A percentile compares a stretch with the other conserved stretches of the same genome.
phyloP scores from a whole-genome alignment of 2,888 invertebrate species.

The Ochropleura leucogaster region DNA sequence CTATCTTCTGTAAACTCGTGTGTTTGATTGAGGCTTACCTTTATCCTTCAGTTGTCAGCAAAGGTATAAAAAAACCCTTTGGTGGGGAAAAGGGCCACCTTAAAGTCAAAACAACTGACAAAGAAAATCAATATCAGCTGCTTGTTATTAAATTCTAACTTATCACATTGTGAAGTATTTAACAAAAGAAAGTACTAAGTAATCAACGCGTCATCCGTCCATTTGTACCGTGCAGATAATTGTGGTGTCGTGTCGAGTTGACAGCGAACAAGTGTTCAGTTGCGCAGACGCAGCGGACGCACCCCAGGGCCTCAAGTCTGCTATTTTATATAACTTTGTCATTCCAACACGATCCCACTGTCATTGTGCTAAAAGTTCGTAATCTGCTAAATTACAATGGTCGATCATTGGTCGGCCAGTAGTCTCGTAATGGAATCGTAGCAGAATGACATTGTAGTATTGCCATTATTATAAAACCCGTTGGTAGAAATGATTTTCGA shows the following conservation, averaged over 20 bases:
- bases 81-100: background rate
- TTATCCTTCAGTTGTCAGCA: constrained; percentile 5
- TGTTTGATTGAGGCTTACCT: constrained; percentile 36
- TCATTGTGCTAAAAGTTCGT: too few species aligned
- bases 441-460: too few species aligned
- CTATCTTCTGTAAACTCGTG: constrained; percentile 73
- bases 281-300: constrained; percentile 50
- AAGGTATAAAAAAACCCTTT: background rate
- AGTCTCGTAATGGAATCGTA: too few species aligned
- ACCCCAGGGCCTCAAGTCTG: too few species aligned
- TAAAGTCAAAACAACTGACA: background rate
- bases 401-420: too few species aligned
- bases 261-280: constrained; percentile 60
- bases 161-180: constrained; percentile 5
- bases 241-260: constrained; percentile 53
- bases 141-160: constrained; percentile 34
- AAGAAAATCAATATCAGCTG: constrained; percentile 18
- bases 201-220: constrained; percentile 52
- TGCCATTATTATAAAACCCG: too few species aligned
- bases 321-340: too few species aligned
- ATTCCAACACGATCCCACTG: too few species aligned
- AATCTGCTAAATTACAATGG: too few species aligned
- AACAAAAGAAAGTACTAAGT: constrained; percentile 47
- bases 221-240: constrained; percentile 49
- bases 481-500: too few species aligned